A percentile compares a stretch with the other conserved stretches of the same genome.
Conservation (phyloP, 2,797 vertebrate species). For the Vultur gryphus region DNA sequence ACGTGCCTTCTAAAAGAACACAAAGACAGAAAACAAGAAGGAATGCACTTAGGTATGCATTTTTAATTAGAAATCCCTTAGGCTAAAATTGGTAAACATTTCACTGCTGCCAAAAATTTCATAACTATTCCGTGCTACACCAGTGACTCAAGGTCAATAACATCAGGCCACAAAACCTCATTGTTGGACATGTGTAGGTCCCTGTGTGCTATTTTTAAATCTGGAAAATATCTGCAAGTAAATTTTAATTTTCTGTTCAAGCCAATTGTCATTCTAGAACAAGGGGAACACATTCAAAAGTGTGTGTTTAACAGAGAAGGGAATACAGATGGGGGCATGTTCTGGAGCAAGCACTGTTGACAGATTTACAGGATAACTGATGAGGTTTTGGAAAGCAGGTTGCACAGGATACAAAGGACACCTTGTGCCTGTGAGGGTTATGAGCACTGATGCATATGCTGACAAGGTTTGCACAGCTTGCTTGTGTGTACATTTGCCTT, state of each 20-base stretch:
- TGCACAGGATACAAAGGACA: background rate
- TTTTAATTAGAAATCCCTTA: background rate
- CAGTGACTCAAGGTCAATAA: background rate
- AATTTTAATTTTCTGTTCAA: background rate
- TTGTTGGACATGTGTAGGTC: background rate
- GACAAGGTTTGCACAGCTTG: conserved; percentile 24
- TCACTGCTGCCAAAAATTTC: background rate
- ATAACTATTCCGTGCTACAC: background rate
- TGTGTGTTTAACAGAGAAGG: background rate
- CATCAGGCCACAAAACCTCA: background rate
- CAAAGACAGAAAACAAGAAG: background rate
- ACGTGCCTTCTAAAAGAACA: background rate
- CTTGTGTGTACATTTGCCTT: conserved; percentile 2
- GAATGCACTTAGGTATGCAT: background rate
- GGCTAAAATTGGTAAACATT: background rate
- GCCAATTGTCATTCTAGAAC: background rate
- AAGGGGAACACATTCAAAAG: background rate
- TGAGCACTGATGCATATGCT: background rate
- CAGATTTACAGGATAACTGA: conserved; percentile 1
- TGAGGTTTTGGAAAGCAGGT: background rate
- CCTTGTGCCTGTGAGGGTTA: background rate
- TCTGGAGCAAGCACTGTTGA: background rate
- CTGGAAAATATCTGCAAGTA: background rate
- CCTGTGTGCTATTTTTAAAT: background rate
- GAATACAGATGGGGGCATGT: background rate